Evolutionary conservation across 2,888 invertebrate species (phyloP).

Genomic region (Catocala fraxini): DNA sequence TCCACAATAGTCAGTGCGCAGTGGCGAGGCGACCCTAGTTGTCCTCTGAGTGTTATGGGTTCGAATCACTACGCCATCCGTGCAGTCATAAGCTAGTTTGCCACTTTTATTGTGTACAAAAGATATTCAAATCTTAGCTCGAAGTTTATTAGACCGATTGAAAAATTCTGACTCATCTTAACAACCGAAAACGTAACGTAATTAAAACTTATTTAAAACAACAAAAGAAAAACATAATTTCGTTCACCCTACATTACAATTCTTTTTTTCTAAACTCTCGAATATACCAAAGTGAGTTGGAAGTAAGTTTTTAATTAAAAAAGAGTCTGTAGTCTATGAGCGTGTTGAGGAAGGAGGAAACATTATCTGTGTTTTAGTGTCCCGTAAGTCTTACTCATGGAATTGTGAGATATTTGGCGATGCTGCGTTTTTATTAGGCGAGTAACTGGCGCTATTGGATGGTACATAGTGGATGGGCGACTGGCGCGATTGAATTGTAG

Average conservation of each 20-base stretch:
- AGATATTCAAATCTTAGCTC: no score
- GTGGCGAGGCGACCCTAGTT: no score
- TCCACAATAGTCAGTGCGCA: no score
- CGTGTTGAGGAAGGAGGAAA: constrained; percentile 23
- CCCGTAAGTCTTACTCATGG: constrained; percentile 60
- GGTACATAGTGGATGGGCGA: background rate
- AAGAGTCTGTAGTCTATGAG: constrained; percentile 35
- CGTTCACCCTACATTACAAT: constrained; percentile 2
- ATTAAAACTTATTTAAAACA: no score
- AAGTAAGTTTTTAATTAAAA: constrained; percentile 76
- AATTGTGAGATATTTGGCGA: constrained; percentile 47
- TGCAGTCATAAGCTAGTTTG: no score
- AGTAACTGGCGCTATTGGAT: constrained; percentile 31
- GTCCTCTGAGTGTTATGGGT: no score
- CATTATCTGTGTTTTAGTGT: constrained; percentile 60
- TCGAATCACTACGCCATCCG: no score
- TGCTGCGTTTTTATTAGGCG: constrained; percentile 47
- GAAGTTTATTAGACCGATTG: no score
- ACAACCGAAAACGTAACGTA: no score
- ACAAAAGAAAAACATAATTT: background rate
- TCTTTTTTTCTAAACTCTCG: constrained; percentile 31
- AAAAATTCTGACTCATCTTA: no score
- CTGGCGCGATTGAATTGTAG: background rate
- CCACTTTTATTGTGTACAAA: no score
- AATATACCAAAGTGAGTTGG: constrained; percentile 68